Conservation (phyloP, 2,113 vertebrate genomes). For the Bubo scandiacus region DNA sequence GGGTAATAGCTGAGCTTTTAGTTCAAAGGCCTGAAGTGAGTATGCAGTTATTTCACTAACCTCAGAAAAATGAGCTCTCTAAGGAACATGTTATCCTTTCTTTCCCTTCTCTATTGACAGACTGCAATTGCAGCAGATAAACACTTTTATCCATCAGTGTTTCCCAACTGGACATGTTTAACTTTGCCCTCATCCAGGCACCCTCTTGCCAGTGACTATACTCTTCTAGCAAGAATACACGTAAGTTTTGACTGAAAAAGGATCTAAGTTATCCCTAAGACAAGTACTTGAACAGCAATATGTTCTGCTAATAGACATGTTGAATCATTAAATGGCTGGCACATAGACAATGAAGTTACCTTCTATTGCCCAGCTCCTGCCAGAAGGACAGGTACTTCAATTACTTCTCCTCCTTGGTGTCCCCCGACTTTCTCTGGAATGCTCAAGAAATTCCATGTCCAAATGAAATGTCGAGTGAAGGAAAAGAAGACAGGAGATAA, state of each 20-base stretch:
- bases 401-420: background rate
- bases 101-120: background rate
- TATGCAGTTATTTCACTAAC: background rate
- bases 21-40: background rate
- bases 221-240: background rate
- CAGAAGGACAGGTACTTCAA: background rate
- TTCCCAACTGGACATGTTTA: background rate
- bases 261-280: background rate
- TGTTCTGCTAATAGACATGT: background rate
- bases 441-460: background rate
- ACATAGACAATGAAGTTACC: background rate
- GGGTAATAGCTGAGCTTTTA: background rate
- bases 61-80: background rate
- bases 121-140: background rate
- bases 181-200: background rate
- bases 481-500: background rate
- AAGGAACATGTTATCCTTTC: background rate
- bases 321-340: background rate
- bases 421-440: background rate
- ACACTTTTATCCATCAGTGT: background rate
- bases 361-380: background rate
- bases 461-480: background rate
- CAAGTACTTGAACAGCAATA: background rate
- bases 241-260: background rate
- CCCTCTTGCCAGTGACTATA: background rate